Evolutionary conservation across 2,113 vertebrate species (phyloP).

Genomic region (Daubentonia madagascariensis): DNA sequence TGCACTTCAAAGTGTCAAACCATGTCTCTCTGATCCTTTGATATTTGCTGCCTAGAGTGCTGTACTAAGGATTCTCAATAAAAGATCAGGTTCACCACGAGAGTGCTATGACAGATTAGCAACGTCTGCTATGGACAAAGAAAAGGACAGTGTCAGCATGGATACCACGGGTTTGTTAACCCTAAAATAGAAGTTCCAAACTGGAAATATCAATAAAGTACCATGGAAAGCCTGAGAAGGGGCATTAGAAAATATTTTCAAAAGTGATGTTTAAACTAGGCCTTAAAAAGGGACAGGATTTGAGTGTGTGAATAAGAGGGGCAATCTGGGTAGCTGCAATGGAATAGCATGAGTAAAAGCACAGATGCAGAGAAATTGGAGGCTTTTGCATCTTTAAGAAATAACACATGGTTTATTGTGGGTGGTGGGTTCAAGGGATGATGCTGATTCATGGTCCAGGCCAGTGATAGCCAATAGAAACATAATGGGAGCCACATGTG

Average conservation of each 20-base stretch:
- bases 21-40: background rate
- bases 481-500: background rate
- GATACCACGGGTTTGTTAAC: background rate
- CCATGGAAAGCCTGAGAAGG: background rate
- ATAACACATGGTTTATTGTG: rapidly evolving
- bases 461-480: background rate
- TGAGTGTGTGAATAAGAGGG: background rate
- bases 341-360: rapidly evolving
- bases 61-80: background rate
- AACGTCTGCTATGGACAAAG: background rate
- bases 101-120: background rate
- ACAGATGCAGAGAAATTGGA: background rate
- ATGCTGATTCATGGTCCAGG: background rate
- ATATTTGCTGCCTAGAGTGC: background rate
- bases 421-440: too few relatives aligned
- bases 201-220: background rate
- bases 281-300: background rate
- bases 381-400: background rate
- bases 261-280: background rate
- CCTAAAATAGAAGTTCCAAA: background rate
- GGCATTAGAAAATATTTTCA: background rate
- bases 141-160: background rate
- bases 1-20: background rate
- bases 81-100: background rate
- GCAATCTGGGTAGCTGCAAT: background rate